Evolutionary conservation across 2,888 invertebrate species (phyloP).

Genomic region (Amiota minor): DNA sequence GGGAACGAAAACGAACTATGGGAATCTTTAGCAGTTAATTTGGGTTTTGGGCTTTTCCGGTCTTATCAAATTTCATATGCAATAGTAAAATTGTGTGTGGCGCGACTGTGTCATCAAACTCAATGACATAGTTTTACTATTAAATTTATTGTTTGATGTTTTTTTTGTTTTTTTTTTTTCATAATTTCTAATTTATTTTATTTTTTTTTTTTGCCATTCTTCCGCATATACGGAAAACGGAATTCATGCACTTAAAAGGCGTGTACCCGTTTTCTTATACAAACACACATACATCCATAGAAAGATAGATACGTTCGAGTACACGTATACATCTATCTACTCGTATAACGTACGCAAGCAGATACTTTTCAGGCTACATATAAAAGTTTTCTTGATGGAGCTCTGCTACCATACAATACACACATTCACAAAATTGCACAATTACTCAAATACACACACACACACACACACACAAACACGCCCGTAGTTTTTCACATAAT

Average conservation of each 20-base stretch:
- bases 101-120: no score
- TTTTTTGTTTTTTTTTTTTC: neutral
- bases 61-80: no score
- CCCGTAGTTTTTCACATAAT: conserved; percentile 18
- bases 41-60: no score
- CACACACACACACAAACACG: conserved; percentile 1
- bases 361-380: conserved; percentile 53
- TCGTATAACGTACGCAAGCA: conserved; percentile 45
- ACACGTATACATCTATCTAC: conserved; percentile 22
- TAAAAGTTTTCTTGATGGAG: neutral
- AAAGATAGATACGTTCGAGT: conserved; percentile 29
- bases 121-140: no score
- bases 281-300: conserved; percentile 41
- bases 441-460: neutral
- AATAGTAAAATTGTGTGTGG: no score
- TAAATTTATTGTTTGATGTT: neutral
- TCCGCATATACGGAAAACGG: conserved; percentile 27
- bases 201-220: conserved; percentile 43
- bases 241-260: conserved; percentile 53
- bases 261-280: conserved; percentile 51
- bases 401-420: neutral
- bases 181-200: conserved; percentile 8
- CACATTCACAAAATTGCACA: conserved; percentile 5
- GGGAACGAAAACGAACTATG: no score
- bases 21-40: no score